Conservation (phyloP, 2,888 invertebrate genomes). For the Drosophila tripunctata region DNA sequence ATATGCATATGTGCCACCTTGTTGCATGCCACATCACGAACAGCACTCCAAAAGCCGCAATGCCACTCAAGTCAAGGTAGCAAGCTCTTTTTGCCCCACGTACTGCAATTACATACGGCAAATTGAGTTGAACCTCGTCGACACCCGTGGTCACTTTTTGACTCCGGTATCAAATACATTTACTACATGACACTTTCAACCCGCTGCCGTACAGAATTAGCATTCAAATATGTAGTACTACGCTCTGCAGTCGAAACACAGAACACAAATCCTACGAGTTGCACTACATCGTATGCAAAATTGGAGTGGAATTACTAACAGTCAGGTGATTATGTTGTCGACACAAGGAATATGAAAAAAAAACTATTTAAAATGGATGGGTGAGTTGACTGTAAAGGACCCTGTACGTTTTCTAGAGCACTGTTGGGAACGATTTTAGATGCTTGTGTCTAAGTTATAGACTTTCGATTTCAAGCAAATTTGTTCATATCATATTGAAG, state of each 20-base stretch:
- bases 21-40: conserved; percentile 26
- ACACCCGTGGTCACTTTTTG: conserved; percentile 13
- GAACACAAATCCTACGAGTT: neutral
- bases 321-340: no score
- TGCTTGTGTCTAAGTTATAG: no score
- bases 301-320: no score
- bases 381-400: neutral
- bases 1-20: conserved; percentile 9
- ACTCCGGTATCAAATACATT: neutral
- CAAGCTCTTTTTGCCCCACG: neutral
- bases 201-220: neutral
- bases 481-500: no score
- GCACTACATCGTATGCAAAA: no score
- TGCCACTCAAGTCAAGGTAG: conserved; percentile 5
- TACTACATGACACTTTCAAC: neutral
- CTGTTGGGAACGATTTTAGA: no score
- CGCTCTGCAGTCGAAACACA: no score
- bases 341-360: neutral
- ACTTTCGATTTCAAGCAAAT: no score
- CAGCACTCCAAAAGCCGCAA: neutral
- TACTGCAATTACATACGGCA: conserved; percentile 3
- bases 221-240: neutral
- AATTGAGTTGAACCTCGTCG: conserved; percentile 13
- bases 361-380: neutral
- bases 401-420: neutral